These are phyloP conservation scores for Orchestes rusci DNA, from an alignment of 2,888 invertebrate genomes.

Conservation along the genomic window DNA sequence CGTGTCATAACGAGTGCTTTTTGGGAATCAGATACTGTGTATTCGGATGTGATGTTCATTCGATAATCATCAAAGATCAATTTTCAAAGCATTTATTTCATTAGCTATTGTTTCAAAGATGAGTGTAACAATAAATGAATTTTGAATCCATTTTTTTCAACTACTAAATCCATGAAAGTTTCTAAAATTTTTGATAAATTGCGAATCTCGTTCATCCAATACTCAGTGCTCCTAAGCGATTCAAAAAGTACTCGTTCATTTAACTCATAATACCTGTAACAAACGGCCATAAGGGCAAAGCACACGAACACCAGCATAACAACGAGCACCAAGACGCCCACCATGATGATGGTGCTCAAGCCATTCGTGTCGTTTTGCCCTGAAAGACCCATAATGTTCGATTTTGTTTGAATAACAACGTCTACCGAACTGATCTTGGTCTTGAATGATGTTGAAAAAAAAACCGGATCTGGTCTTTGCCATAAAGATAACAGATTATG, in stretches of 20 bases:
- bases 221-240: neutral
- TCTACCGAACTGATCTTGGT: too few relatives aligned
- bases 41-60: too few relatives aligned
- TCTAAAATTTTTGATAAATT: neutral
- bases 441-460: too few relatives aligned
- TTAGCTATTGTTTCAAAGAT: too few relatives aligned
- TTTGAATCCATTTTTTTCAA: neutral
- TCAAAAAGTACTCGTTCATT: slow-evolving; percentile 6
- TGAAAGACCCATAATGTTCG: slow-evolving; percentile 21
- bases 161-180: neutral
- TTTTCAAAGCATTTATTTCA: too few relatives aligned
- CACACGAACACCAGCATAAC: slow-evolving; percentile 26
- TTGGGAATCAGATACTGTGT: too few relatives aligned
- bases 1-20: too few relatives aligned
- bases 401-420: too few relatives aligned
- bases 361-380: slow-evolving; percentile 26
- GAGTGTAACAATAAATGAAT: slow-evolving; percentile 1
- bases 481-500: too few relatives aligned
- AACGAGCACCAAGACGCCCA: slow-evolving; percentile 23
- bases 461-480: too few relatives aligned
- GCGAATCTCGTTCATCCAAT: too few relatives aligned
- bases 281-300: slow-evolving; percentile 25
- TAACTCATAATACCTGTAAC: slow-evolving; percentile 27
- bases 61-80: too few relatives aligned
- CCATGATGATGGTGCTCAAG: slow-evolving; percentile 25